Percentiles rank a stretch among this genome's conserved stretches.
phyloP scores from a whole-genome alignment of 2,888 invertebrate species.

The Tromatobia lineatoria region DNA sequence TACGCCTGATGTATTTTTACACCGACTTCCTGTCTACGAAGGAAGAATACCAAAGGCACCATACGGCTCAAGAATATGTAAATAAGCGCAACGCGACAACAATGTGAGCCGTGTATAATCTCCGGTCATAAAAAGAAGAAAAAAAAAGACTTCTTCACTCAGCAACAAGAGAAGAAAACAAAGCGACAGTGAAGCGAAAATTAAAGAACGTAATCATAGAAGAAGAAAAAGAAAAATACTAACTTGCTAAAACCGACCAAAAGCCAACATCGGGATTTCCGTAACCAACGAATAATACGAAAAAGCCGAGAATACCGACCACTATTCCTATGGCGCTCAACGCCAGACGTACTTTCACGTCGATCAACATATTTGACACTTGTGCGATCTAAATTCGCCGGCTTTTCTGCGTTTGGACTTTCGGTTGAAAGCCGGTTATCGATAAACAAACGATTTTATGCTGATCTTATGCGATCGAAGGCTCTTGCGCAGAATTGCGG shows the following conservation, averaged over 20 bases:
- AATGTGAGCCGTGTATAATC: neutral
- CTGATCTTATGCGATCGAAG: neutral
- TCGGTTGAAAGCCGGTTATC: neutral
- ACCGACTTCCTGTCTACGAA: neutral
- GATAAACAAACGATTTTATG: neutral
- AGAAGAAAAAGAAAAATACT: constrained; percentile 56
- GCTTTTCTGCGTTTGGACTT: neutral
- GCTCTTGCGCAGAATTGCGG: neutral
- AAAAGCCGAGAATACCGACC: constrained; percentile 70
- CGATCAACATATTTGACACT: constrained; percentile 71
- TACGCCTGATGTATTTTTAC: neutral
- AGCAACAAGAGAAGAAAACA: neutral
- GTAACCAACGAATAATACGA: constrained; percentile 72
- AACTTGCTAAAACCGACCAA: constrained; percentile 77
- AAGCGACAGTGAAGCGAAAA: neutral
- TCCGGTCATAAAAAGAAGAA: neutral
- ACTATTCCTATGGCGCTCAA: constrained; percentile 72
- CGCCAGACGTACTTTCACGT: constrained; percentile 64
- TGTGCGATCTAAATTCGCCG: neutral
- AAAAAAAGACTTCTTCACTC: neutral
- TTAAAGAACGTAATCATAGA: neutral
- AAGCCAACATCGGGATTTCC: constrained; percentile 75
- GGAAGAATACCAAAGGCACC: neutral
- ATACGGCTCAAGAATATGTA: neutral
- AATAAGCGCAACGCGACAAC: neutral